Evolutionary conservation across 2,113 vertebrate species (phyloP), one percentile per base, ranked within the genome.

Genomic region (Ceyx melanurus): DNA sequence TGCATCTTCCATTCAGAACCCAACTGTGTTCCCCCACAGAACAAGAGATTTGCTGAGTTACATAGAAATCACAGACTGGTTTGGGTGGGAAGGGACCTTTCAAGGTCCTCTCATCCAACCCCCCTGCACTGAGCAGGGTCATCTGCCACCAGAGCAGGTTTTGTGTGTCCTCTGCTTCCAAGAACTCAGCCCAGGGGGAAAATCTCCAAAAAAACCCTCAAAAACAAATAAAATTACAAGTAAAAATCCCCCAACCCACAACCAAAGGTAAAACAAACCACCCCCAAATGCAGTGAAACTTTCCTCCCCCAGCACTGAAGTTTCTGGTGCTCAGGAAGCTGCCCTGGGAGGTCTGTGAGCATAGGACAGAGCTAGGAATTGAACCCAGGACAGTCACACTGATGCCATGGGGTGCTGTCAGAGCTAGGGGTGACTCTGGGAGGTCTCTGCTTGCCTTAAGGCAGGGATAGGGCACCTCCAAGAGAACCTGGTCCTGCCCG

Each of bases 341-440:
- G 61, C 11, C 42, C 73, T 57, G 58, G 43, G 70, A 62, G 35
- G 11, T 50, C 31, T 72, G 80, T 40, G 58, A 61, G 31, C 4
- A 5, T 2, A 2, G 22, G 43, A 10, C 1, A 25, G 16, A 53
- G 33, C 21, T 45, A 4, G 0, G 1, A 46, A 40, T 53, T 18
- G 40, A 31, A 43, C 22, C 29, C 61, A 57, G 67, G 67, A 5
- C 1, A 13, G 8, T 11, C 3, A 2, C 3, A 6, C 20, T 76
- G 26, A 7, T 33, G 26, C 40, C n/a, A 4, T 23, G 37, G 6
- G 31, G 45, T 42, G 23, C 42, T 65, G 42, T 9, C 35, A 43
- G 35, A 65, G 35, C 15, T 0, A 1, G 20, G 40, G 29, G 20
- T 50, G 62, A 51, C 11, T 35, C 28, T 75, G 51, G 28, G 62